A percentile compares a stretch with the other conserved stretches of the same genome.
phyloP scores from a whole-genome alignment of 2,113 vertebrate species.

The Psophia crepitans region DNA sequence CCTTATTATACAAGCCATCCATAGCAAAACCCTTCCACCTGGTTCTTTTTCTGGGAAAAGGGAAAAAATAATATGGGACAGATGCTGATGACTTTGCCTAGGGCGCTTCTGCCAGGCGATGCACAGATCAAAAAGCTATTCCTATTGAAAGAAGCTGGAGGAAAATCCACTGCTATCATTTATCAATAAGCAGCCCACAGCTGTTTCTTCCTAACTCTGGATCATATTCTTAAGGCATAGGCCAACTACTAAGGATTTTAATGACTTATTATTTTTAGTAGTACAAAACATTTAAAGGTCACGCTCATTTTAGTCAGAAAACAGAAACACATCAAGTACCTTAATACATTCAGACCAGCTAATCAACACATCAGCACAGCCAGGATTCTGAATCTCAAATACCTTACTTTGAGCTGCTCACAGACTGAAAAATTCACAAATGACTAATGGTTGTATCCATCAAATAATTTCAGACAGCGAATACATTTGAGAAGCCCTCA shows the following conservation, averaged over 20 bases:
- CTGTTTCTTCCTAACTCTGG: background rate
- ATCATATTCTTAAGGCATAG: background rate
- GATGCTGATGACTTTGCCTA: background rate
- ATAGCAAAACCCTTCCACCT: background rate
- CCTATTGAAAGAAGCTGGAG: background rate
- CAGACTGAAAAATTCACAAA: slow-evolving; percentile 11
- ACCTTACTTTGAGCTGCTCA: background rate
- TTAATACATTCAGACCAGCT: slow-evolving; percentile 8
- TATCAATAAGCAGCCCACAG: background rate
- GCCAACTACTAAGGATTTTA: background rate
- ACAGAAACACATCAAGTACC: background rate
- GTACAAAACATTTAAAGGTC: slow-evolving; percentile 4
- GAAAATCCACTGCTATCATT: background rate
- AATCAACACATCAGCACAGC: slow-evolving; percentile 7
- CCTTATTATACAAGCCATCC: background rate
- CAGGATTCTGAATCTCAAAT: slow-evolving; percentile 29
- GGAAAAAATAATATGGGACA: background rate
- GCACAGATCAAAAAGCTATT: background rate
- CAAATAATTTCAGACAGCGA: background rate
- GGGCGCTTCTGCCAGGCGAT: background rate
- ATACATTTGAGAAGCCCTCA: background rate
- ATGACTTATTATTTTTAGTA: slow-evolving; percentile 18
- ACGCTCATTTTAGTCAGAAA: background rate
- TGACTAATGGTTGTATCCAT: background rate
- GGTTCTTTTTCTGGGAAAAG: background rate